These are phyloP conservation scores for Omphaloscelis lunosa DNA, from an alignment of 2,888 invertebrate genomes.

Conservation along the genomic window DNA sequence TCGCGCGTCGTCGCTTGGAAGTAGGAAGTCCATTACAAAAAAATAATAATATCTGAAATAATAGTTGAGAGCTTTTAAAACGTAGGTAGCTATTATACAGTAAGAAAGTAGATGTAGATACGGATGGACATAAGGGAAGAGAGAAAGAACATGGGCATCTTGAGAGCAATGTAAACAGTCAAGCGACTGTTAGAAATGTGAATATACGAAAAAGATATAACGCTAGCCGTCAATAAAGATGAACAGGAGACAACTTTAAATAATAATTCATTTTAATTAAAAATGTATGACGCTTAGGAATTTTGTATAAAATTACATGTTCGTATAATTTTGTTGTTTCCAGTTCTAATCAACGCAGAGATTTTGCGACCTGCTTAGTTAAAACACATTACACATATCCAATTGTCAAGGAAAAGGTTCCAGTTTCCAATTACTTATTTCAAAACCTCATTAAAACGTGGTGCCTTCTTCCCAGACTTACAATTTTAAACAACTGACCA, in stretches of 20 bases:
- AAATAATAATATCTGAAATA: background rate
- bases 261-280: background rate
- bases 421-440: constrained; percentile 2
- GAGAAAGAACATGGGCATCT: background rate
- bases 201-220: background rate
- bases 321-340: background rate
- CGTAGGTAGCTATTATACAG: no score
- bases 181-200: background rate
- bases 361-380: background rate
- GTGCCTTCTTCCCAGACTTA: background rate
- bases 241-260: background rate
- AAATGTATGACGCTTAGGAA: background rate
- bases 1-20: constrained; percentile 15
- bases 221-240: background rate
- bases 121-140: background rate
- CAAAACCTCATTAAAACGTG: constrained; percentile 31
- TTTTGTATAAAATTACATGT: background rate
- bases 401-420: background rate
- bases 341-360: background rate
- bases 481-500: constrained; percentile 37
- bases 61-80: background rate
- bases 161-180: background rate
- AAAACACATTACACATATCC: background rate
- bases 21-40: background rate
- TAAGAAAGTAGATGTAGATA: background rate